phyloP scores from a whole-genome alignment of 2,113 vertebrate genomes.

The Anser brachyrhynchus region DNA sequence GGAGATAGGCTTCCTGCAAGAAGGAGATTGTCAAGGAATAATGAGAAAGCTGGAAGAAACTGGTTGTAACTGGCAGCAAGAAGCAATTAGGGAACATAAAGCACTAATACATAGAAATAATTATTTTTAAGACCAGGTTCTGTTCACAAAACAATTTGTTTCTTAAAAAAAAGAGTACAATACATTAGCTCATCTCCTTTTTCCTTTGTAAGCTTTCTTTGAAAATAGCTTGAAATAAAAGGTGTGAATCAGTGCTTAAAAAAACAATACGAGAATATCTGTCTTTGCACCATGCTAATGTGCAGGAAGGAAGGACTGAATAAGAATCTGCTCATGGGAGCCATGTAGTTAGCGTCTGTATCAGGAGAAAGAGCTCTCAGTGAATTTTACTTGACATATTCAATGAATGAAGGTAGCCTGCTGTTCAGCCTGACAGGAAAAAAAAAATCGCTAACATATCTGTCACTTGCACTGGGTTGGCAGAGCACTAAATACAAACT shows the following conservation, averaged over 20 bases:
- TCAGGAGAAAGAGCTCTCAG: background rate
- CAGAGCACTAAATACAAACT: background rate
- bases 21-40: slow-evolving; percentile 20
- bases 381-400: background rate
- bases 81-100: background rate
- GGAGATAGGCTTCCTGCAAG: slow-evolving; percentile 40
- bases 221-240: background rate
- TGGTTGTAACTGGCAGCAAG: background rate
- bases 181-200: background rate
- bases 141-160: background rate
- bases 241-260: background rate
- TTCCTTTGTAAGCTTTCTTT: background rate
- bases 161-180: background rate
- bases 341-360: background rate
- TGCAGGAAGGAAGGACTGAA: background rate
- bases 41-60: background rate
- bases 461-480: background rate
- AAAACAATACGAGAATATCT: background rate
- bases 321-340: background rate
- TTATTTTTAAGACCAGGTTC: background rate
- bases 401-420: background rate
- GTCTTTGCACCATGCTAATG: background rate
- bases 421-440: background rate
- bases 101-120: background rate
- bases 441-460: background rate